Base-by-base conservation (phyloP, 2,113 vertebrate species). In the Amazona guildingii region DNA sequence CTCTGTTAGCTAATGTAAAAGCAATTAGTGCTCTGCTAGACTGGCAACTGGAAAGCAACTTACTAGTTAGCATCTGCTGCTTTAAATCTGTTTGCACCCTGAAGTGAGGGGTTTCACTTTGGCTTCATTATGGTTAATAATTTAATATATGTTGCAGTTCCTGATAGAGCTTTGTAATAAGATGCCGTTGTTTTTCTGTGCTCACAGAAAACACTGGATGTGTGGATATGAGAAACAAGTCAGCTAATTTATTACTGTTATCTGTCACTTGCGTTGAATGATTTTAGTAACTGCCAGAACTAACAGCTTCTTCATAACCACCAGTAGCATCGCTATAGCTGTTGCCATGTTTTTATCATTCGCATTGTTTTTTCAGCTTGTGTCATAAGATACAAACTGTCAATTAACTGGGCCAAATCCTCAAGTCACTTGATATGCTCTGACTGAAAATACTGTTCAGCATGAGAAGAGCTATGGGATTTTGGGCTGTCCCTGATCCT, bases 201-300 rank as follows among this genome's bases (percentile, higher is more conserved):
- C 74, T 86, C 44, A 49, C 37, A 81, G 23, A 77, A 83, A 81
- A 4, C 21, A 19, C 19, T 39, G 62, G 19, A 63, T 79, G 33
- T 76, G 52, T 82, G 67, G 70, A 39, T 92, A 51, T 46, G 57
- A 75, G 72, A 90, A 85, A 81, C 27, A 70, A 72, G 48, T 63
- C 41, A 66, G 24, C 57, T 88, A 72, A 85, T 93, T 75, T 90
- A 75, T 83, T 90, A 59, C 46, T 93, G n/a, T 76, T 94, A 64
- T n/a, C 88, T 92, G 79, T 90, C 75, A 72, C 62, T 92, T 73
- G 39, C 27, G 0, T 37, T 72, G 57, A 67, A 90, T 75, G 55
- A 62, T 77, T 95, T 91, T 90, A 92, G 48, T 80, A 91, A 81
- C 69, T 85, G 39, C 41, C 75, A 88, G 57, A 57, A 72, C 70